Evolutionary conservation across 2,113 vertebrate species (phyloP), one percentile per base, ranked within the genome.

Genomic region (Redunca redunca): DNA sequence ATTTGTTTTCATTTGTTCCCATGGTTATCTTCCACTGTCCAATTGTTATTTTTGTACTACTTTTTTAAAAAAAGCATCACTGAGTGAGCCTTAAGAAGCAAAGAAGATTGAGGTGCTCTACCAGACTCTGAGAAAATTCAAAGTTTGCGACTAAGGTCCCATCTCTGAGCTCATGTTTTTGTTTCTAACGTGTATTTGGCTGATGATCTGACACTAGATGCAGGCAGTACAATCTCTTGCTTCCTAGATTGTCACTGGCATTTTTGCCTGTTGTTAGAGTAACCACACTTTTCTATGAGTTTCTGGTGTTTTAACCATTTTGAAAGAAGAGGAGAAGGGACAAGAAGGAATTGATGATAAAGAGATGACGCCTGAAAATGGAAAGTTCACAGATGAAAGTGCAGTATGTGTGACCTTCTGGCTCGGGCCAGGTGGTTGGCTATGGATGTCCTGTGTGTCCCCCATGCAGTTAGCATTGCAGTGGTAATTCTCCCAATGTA

Each of bases 401-500:
- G 55, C 43, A 64, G 48, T 43, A 57, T 53, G 52, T 88, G 93
- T 94, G 88, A 60, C 88, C 58, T 96, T 94, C 53, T 92, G 86
- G 36, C 53, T 46, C 14, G 21, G 50, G 40, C 91, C 89, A 91
- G 90, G 67, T 57, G 48, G 9, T 53, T 95, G 81, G 83, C 67
- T 96, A 67, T 86, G 60, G 96, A 53, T 94, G 52, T 78, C 93
- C n/a, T 77, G 6, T 83, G 50, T 81, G 26, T 81, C 84, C 93
- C 92, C 43, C 91, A 16, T 80, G 62, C 91, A 84, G 81, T 86
- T 96, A 91, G 71, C 43, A 60, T 96, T 95, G 36, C 33, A 85
- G 62, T 88, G 48, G 87, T 97, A 92, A 97, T 98, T 92, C 85
- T 95, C 97, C 93, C 33, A 87, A 60, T 91, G 97, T 96, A 98